Percentiles rank a stretch among this genome's conserved stretches.
These are phyloP conservation scores for Herminia tarsipennalis DNA, from an alignment of 2,888 invertebrate species.

Conservation along the genomic window DNA sequence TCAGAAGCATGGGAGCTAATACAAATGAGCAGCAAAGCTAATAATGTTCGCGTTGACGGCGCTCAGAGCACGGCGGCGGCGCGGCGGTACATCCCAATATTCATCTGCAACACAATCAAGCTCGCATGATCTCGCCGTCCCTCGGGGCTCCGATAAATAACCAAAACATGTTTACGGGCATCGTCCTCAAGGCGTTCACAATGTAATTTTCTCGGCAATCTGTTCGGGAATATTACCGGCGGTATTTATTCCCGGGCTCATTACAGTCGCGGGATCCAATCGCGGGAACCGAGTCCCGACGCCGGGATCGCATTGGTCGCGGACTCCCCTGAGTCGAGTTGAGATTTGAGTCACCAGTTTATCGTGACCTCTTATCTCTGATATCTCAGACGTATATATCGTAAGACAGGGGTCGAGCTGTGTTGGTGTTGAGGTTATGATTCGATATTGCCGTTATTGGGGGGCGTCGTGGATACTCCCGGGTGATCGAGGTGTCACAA, in stretches of 20 bases:
- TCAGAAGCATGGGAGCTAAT: too few species aligned
- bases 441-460: conserved; percentile 75
- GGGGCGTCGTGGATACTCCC: conserved; percentile 57
- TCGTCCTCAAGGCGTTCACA: conserved; percentile 46
- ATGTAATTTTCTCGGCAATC: conserved; percentile 67
- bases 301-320: conserved; percentile 65
- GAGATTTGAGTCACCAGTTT: conserved; percentile 54
- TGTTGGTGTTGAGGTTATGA: conserved; percentile 53
- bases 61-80: neutral
- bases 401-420: conserved; percentile 3
- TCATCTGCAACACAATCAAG: conserved; percentile 27
- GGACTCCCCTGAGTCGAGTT: conserved; percentile 64
- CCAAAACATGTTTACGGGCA: conserved; percentile 56
- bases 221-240: conserved; percentile 61
- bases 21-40: too few species aligned
- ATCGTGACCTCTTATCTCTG: conserved; percentile 27
- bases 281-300: conserved; percentile 52
- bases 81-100: conserved; percentile 10
- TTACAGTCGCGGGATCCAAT: conserved; percentile 70
- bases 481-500: conserved; percentile 67
- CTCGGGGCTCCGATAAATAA: conserved; percentile 39
- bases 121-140: conserved; percentile 9
- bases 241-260: conserved; percentile 75
- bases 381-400: neutral
- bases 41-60: neutral